Percentiles rank a stretch among this genome's conserved stretches.
Evolutionary conservation across 1,140 invertebrate genomes (phyloP).

Genomic region (Cephus cinctus): DNA sequence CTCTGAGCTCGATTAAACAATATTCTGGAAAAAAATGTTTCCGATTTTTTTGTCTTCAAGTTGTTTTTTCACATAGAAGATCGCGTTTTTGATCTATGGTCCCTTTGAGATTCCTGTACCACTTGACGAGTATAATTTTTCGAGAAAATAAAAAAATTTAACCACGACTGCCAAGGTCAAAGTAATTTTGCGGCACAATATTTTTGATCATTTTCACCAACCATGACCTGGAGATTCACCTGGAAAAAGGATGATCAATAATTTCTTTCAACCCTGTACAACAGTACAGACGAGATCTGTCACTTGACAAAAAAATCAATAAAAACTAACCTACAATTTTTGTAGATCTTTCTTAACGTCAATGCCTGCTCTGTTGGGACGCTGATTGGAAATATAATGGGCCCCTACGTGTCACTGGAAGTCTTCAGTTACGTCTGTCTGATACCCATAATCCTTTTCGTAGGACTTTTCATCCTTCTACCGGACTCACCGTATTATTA

Average conservation of each 20-base stretch:
- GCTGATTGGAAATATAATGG: conserved; percentile 47
- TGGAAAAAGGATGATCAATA: no score
- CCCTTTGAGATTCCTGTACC: conserved; percentile 2
- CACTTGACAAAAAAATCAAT: no score
- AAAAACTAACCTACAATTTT: no score
- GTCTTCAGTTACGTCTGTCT: conserved; percentile 43
- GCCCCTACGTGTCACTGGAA: conserved; percentile 45
- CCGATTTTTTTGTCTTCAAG: not conserved
- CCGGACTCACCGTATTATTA: conserved; percentile 60
- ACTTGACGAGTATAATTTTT: conserved; percentile 6
- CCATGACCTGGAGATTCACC: no score
- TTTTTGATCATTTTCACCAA: no score
- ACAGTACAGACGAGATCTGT: no score
- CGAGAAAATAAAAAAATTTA: conserved; percentile 3
- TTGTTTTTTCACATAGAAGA: conserved; percentile 2
- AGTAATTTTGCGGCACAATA: no score
- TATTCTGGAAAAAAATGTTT: no score
- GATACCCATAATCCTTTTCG: conserved; percentile 48
- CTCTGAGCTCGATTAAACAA: no score
- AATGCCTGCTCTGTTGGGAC: conserved; percentile 53
- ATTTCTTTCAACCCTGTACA: no score
- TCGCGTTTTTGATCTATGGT: conserved; percentile 6
- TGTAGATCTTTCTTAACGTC: conserved; percentile 60
- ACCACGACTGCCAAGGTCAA: conserved; percentile 9
- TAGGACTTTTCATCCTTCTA: conserved; percentile 51